Conservation (phyloP, 2,113 vertebrate genomes). For the Ascaphus truei region DNA sequence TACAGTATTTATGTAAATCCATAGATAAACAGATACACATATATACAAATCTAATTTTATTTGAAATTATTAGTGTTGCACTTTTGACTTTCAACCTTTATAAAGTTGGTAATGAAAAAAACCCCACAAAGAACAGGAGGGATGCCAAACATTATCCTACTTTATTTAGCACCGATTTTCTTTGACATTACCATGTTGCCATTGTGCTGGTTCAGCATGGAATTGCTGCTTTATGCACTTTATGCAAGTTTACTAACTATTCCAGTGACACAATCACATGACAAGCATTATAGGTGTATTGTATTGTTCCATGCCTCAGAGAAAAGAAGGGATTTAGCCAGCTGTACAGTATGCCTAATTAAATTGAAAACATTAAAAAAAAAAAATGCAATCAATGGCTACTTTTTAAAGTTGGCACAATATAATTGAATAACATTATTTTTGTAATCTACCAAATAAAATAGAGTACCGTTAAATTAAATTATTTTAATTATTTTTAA, state of each 20-base stretch:
- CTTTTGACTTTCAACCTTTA: no score
- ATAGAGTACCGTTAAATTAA: neutral
- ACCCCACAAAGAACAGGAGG: no score
- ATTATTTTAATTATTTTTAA: no score
- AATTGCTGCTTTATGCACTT: neutral
- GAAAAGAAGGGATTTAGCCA: constrained; percentile 10
- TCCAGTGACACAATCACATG: constrained; percentile 3
- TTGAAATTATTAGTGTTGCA: no score
- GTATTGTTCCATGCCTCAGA: constrained; percentile 5
- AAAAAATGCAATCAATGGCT: neutral
- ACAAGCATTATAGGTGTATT: neutral
- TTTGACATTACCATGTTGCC: neutral
- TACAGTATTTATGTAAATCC: no score
- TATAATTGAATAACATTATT: neutral
- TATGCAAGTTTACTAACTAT: neutral
- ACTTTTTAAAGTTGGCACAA: constrained; percentile 1
- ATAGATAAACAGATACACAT: no score
- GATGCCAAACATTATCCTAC: no score
- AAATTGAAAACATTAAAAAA: constrained; percentile 17
- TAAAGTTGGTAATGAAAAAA: no score
- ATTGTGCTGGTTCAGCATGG: neutral
- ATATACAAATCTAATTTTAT: no score
- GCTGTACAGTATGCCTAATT: constrained; percentile 9
- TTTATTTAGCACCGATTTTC: no score
- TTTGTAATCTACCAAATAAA: neutral